Base-by-base conservation (phyloP, 1,140 invertebrate species). In the Mactra quadrangularis region DNA sequence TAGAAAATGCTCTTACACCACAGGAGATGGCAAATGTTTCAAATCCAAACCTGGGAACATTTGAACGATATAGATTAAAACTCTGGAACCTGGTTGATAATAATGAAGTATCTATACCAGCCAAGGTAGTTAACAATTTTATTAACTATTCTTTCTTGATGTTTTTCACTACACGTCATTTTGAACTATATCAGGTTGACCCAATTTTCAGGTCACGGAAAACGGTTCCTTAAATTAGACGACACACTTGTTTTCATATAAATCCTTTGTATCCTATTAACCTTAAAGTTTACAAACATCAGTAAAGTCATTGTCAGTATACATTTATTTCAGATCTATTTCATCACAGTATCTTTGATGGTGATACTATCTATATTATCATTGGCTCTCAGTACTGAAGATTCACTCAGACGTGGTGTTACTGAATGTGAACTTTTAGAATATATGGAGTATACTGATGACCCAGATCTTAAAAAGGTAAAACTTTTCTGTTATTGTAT, bases 301-400 rank as follows among this genome's bases (percentile, higher is more conserved):
- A n/a, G n/a, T n/a, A n/a, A n/a, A n/a, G n/a, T n/a, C n/a, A n/a
- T n/a, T n/a, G n/a, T n/a, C n/a, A n/a, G n/a, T n/a, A n/a, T n/a
- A n/a, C n/a, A n/a, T n/a, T n/a, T n/a, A n/a, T n/a, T n/a, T 74
- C 50, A 83, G 81, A 29, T 68, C 1, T 83, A 83, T 27, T 68
- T 83, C 27, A 50, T 57, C 1, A 1, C 68, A 7, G 31, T 64
- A 19, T 53, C 74, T 6, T 6, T 66, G 22, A 75, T 83, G 59
- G 70, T 83, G 17, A 1, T 83, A 17, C 22, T 75, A 22, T 75
- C 68, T 0, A 55, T 83, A 13, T n/a, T 83, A 11, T 59, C 53
- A 0, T 33, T 55, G 25, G 70, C 81, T 3, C 62, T 53, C 52
- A 75, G 81, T n/a, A 83, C 81, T 2, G 60, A 50, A n/a, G 70